Conservation (phyloP, 2,113 vertebrate genomes). For the Notothenia coriiceps region DNA sequence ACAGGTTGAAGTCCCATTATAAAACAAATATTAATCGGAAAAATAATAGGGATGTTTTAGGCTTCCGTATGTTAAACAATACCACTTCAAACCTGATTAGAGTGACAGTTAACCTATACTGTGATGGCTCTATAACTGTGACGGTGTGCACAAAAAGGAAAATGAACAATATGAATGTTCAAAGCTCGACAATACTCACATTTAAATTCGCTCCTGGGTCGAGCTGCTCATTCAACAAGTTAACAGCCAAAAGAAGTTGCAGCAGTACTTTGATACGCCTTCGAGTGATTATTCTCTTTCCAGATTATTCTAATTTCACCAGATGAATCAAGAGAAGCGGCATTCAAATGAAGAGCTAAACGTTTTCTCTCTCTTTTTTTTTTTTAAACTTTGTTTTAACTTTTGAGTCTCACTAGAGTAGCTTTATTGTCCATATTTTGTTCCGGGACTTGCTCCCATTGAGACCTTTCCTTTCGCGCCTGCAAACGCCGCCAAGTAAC, state of each 20-base stretch:
- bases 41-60: not conserved
- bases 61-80: not conserved
- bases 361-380: not conserved
- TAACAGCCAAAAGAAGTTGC: slow-evolving; percentile 28
- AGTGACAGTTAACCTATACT: not conserved
- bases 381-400: slow-evolving; percentile 12
- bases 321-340: slow-evolving; percentile 8
- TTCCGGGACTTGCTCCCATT: not conserved
- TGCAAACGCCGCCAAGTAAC: not conserved
- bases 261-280: not conserved
- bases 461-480: not conserved
- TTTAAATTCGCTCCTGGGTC: slow-evolving; percentile 47
- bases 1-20: slow-evolving; percentile 65
- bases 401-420: slow-evolving; percentile 22
- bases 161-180: not conserved
- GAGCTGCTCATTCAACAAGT: slow-evolving; percentile 70
- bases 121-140: slow-evolving; percentile 22
- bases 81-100: slow-evolving; percentile 17
- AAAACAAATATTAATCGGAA: not conserved
- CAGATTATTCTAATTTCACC: not conserved
- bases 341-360: not conserved
- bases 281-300: slow-evolving; percentile 3
- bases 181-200: slow-evolving; percentile 59
- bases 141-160: not conserved
- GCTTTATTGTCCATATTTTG: not conserved